Evolutionary conservation across 2,797 vertebrate genomes (phyloP).

Genomic region (Dromococcyx pavoninus): DNA sequence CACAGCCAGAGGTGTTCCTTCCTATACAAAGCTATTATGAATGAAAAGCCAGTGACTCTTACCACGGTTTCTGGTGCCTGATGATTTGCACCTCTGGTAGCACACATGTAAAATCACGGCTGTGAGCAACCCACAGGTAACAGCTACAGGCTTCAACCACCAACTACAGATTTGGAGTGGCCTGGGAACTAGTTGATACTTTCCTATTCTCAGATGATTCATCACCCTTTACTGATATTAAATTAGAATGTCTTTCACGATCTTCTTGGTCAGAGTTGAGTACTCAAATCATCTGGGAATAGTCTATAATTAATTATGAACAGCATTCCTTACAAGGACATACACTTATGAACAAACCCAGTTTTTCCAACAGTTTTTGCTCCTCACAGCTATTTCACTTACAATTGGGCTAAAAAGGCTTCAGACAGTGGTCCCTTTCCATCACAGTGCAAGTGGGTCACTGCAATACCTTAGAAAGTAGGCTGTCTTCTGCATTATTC

Average conservation of each 20-base stretch:
- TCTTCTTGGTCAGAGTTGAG: not conserved
- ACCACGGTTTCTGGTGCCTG: not conserved
- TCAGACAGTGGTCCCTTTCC: not conserved
- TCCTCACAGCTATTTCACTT: not conserved
- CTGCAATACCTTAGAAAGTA: not conserved
- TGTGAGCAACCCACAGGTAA: not conserved
- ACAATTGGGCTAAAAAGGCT: not conserved
- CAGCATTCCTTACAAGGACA: not conserved
- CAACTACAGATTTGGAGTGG: not conserved
- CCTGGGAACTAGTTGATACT: not conserved
- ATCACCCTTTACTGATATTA: not conserved
- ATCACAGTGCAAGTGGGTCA: not conserved
- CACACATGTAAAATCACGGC: not conserved
- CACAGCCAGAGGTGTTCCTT: not conserved
- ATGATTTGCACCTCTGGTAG: not conserved
- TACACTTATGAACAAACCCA: not conserved
- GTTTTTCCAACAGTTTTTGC: not conserved
- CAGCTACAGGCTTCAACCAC: not conserved
- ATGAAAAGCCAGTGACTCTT: not conserved
- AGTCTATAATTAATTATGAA: slow-evolving; percentile 26
- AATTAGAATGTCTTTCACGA: not conserved
- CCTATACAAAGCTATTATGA: not conserved
- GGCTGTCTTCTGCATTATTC: slow-evolving; percentile 4
- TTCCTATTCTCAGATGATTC: slow-evolving; percentile 1
- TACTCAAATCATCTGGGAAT: not conserved